phyloP scores from a whole-genome alignment of 2,888 invertebrate species.

The Morinoia aosen region DNA sequence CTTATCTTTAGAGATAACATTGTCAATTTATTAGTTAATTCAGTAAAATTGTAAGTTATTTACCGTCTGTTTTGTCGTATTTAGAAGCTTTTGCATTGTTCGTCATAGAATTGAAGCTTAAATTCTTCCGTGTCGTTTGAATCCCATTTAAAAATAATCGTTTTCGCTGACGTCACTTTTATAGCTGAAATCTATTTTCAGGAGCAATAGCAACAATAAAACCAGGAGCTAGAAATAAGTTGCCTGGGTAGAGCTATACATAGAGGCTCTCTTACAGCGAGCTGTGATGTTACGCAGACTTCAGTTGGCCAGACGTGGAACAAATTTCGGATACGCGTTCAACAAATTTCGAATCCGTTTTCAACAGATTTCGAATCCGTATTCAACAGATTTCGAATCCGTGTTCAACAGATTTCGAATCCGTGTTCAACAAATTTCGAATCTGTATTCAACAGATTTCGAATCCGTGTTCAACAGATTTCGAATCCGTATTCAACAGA shows the following conservation, averaged over 20 bases:
- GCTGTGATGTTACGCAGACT: not conserved
- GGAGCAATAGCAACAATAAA: not conserved
- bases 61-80: not conserved
- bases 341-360: too few relatives aligned
- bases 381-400: too few relatives aligned
- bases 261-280: not conserved
- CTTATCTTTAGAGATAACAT: too few relatives aligned
- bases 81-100: not conserved
- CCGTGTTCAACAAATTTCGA: too few relatives aligned
- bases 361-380: too few relatives aligned
- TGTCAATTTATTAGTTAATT: too few relatives aligned
- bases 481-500: too few relatives aligned
- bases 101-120: not conserved
- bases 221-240: not conserved
- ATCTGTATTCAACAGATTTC: too few relatives aligned
- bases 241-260: not conserved
- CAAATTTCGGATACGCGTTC: too few relatives aligned
- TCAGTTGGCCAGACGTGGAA: not conserved
- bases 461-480: too few relatives aligned
- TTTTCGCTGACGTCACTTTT: not conserved
- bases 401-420: too few relatives aligned
- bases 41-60: too few relatives aligned
- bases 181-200: not conserved
- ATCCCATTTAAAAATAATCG: not conserved
- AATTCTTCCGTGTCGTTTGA: not conserved